A percentile compares a stretch with the other conserved stretches of the same genome.
These are phyloP conservation scores for Conger conger DNA, from an alignment of 2,113 vertebrate species.

Conservation along the genomic window DNA sequence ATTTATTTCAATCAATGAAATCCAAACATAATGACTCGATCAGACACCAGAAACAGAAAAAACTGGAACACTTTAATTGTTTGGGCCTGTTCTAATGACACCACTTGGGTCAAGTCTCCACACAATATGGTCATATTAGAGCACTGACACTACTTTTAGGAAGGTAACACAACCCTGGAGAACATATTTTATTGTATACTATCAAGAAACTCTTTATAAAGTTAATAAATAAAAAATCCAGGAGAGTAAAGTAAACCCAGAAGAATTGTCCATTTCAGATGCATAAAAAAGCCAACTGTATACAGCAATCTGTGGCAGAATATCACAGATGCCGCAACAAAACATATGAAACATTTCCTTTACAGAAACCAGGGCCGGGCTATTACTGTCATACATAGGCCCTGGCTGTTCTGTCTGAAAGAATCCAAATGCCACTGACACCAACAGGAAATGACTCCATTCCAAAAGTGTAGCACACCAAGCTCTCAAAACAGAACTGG, in stretches of 20 bases:
- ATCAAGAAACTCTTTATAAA: neutral
- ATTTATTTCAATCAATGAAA: too few species aligned
- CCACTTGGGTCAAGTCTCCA: neutral
- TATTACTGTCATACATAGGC: neutral
- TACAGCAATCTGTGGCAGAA: neutral
- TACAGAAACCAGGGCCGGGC: neutral
- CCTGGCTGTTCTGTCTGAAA: neutral
- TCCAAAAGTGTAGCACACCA: neutral
- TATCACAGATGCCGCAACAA: conserved; percentile 10
- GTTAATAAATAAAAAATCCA: too few species aligned
- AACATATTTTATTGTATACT: neutral
- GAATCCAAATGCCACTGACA: neutral
- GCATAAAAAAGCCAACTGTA: neutral
- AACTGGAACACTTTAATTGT: neutral
- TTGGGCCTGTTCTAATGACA: neutral
- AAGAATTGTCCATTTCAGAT: neutral
- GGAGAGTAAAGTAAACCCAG: too few species aligned
- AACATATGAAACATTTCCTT: conserved; percentile 10
- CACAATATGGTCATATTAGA: neutral
- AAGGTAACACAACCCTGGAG: neutral
- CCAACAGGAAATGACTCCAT: neutral
- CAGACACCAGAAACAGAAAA: too few species aligned
- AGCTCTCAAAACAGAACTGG: neutral
- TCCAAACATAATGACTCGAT: too few species aligned
- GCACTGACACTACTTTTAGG: neutral